A percentile compares a stretch with the other conserved stretches of the same genome.
Conservation (phyloP, 2,797 vertebrate genomes). For the Schizothorax lantsangensis region DNA sequence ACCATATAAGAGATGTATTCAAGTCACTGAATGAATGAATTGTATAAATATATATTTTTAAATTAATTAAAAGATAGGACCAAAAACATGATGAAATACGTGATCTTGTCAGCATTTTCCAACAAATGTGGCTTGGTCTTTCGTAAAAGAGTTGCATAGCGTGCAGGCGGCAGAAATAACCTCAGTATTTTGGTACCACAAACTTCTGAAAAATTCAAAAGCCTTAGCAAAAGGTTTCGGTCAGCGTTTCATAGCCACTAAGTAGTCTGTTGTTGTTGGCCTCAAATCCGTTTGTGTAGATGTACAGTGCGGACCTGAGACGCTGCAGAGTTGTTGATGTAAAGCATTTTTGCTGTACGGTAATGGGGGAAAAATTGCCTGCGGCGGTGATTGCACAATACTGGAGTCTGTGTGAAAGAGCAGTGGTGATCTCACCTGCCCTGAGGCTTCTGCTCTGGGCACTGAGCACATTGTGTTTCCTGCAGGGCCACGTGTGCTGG, state of each 20-base stretch:
- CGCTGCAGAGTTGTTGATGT: conserved; percentile 35
- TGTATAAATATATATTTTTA: background rate
- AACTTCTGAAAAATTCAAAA: conserved; percentile 43
- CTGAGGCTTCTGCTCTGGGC: conserved; percentile 58
- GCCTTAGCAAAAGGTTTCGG: conserved; percentile 16
- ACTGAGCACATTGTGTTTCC: conserved; percentile 54
- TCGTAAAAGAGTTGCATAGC: background rate
- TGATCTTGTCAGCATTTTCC: conserved; percentile 13
- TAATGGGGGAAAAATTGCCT: conserved; percentile 46
- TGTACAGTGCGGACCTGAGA: conserved; percentile 26
- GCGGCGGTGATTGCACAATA: conserved; percentile 11
- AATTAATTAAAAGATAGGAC: background rate
- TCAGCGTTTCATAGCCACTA: conserved; percentile 31
- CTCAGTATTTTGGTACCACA: conserved; percentile 30
- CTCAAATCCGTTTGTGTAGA: conserved; percentile 25
- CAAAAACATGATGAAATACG: background rate
- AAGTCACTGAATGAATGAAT: background rate
- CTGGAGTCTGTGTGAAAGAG: conserved; percentile 31
- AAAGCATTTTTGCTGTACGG: conserved; percentile 47
- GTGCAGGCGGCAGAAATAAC: background rate
- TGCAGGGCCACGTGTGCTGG: conserved; percentile 20
- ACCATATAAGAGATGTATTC: background rate
- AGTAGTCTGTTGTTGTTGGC: conserved; percentile 34
- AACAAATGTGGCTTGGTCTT: conserved; percentile 3
- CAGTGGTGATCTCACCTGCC: conserved; percentile 51